phyloP scores from a whole-genome alignment of 2,113 vertebrate genomes.

The Cariama cristata region DNA sequence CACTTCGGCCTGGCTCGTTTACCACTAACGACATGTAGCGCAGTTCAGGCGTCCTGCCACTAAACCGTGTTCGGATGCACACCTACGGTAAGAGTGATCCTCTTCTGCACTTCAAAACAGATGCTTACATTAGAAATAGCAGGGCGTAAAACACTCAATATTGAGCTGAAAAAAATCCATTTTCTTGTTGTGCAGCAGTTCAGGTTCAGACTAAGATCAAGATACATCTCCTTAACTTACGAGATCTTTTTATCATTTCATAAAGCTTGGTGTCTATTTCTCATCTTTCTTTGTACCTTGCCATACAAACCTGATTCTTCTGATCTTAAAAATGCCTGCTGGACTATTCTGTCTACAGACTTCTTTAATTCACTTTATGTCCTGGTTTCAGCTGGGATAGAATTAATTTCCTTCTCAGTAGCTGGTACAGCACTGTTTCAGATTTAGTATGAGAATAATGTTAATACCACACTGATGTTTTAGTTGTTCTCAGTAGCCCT shows the following conservation, averaged over 20 bases:
- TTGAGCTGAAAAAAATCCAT: not conserved
- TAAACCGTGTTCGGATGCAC: not conserved
- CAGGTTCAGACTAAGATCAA: not conserved
- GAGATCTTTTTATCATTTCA: not conserved
- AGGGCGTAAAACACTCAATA: not conserved
- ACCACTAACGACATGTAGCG: accelerated
- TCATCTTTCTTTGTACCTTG: not conserved
- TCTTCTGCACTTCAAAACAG: not conserved
- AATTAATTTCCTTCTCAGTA: no score
- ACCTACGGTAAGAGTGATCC: not conserved
- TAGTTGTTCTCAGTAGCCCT: no score
- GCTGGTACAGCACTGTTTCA: no score
- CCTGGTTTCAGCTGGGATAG: no score
- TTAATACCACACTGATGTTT: no score
- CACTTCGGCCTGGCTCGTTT: not conserved
- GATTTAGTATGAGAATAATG: no score
- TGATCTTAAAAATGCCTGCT: not conserved
- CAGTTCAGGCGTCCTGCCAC: not conserved
- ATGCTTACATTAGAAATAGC: not conserved
- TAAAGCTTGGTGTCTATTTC: not conserved
- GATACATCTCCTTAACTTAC: not conserved
- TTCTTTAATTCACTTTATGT: not conserved
- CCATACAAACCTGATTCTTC: not conserved
- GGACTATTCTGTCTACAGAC: not conserved
- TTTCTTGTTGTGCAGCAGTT: not conserved